A percentile compares a stretch with the other conserved stretches of the same genome.
phyloP scores from a whole-genome alignment of 2,888 invertebrate species.

The Pachliopta kotzebuea region DNA sequence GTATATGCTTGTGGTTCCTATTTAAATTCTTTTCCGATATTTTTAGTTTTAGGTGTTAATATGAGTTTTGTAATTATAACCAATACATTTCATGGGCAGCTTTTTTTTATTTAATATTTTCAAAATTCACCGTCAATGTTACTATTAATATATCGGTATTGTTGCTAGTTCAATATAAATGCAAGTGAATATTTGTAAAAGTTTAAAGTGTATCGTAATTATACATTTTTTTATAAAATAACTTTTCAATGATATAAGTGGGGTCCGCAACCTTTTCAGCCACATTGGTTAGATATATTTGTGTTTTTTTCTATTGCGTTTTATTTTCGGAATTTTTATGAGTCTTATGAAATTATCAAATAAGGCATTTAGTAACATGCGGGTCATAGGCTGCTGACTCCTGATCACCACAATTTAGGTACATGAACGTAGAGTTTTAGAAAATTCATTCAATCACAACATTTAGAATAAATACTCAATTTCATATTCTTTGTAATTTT shows the following conservation, averaged over 20 bases:
- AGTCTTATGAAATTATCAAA: too few species aligned
- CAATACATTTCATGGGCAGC: not conserved
- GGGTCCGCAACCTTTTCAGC: too few species aligned
- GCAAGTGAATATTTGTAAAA: not conserved
- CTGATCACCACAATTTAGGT: too few species aligned
- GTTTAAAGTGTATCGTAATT: not conserved
- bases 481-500: too few species aligned
- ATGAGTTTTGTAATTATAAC: not conserved
- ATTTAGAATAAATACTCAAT: too few species aligned
- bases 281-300: too few species aligned
- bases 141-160: not conserved
- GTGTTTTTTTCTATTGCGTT: too few species aligned
- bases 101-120: not conserved
- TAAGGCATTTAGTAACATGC: too few species aligned
- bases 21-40: not conserved
- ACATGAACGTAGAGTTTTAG: too few species aligned
- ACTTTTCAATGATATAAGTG: not conserved
- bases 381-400: too few species aligned
- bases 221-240: not conserved
- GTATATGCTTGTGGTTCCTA: not conserved
- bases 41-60: not conserved
- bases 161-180: not conserved
- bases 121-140: conserved; percentile 15
- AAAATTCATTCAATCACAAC: too few species aligned
- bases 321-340: too few species aligned